Conservation (phyloP, 2,888 invertebrate genomes). For the Gasteruption jaculator region DNA sequence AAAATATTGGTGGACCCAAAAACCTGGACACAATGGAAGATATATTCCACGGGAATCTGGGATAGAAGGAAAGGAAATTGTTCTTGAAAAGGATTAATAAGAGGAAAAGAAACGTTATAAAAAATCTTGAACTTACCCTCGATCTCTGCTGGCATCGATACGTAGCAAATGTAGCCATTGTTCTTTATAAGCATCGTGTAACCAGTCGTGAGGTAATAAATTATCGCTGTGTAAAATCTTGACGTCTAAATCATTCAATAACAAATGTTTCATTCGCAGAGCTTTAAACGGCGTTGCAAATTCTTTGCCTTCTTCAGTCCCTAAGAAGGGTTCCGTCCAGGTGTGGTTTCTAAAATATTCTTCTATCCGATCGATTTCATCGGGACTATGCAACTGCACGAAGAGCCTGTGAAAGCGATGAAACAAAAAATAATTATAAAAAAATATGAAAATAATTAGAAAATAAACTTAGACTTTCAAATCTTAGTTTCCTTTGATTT, state of each 20-base stretch:
- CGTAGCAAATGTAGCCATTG: slow-evolving; percentile 69
- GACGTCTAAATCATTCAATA: slow-evolving; percentile 68
- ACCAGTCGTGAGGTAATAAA: slow-evolving; percentile 67
- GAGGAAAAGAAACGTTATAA: slow-evolving; percentile 15
- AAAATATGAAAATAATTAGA: not conserved
- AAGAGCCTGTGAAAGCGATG: slow-evolving; percentile 34
- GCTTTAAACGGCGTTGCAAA: slow-evolving; percentile 63
- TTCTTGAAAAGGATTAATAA: slow-evolving; percentile 30
- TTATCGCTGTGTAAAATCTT: slow-evolving; percentile 64
- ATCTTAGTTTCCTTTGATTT: not conserved
- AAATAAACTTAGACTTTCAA: not conserved
- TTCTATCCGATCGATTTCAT: slow-evolving; percentile 37
- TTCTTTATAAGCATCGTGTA: slow-evolving; percentile 60
- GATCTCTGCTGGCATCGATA: slow-evolving; percentile 67
- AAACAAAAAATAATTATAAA: not conserved
- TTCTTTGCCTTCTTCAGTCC: slow-evolving; percentile 58
- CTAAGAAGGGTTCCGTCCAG: slow-evolving; percentile 56
- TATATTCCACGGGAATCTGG: not conserved
- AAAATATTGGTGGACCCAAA: not conserved
- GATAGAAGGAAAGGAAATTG: slow-evolving; percentile 12
- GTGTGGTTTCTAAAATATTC: slow-evolving; percentile 42
- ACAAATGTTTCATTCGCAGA: slow-evolving; percentile 64
- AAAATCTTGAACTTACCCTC: slow-evolving; percentile 55
- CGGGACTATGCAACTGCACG: slow-evolving; percentile 35
- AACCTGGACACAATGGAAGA: not conserved